Evolutionary conservation across 2,888 invertebrate species (phyloP), one percentile per base, ranked within the genome.

Genomic region (Chloroclysta siterata): DNA sequence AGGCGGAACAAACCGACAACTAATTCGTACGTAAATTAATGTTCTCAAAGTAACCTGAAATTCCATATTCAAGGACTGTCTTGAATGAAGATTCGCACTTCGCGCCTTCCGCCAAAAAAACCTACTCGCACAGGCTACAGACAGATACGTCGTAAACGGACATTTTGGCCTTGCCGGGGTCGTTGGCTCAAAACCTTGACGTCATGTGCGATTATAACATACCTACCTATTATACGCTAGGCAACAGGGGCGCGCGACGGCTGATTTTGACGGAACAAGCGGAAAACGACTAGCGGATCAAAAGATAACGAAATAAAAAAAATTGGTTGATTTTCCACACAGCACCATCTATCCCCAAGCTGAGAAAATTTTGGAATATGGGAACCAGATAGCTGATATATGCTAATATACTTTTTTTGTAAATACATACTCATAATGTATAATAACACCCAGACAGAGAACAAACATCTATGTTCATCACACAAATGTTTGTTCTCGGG

Each of bases 101-200:
- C 68, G 66, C 70, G 66, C 67, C 65, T 72, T 72, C 72, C 72
- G 70, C 69, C 68, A 68, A 70, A 72, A 69, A 71, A 68, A 54
- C 65, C 59, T 52, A 60, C 47, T 47, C 51, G 41, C 64, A 47
- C 63, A 65, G 69, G 72, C 65, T 66, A 56, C 67, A 59, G 50
- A 33, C 36, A 54, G 50, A 33, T 51, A 64, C 68, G 60, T 66
- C 68, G 68, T 79, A 81, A 82, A 82, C 79, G 76, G 75, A 73
- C 73, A 76, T 77, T 77, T 79, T 84, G 84, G 84, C 88, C 88
- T 89, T 83, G 88, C 57, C 72, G 74, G 57, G 89, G 87, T 88
- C 87, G 79, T 84, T 86, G 83, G 69, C 88, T 75, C 79, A 85
- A n/a, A 79, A 80, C 79, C 77, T 80, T 83, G 79, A 84, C 84